Evolutionary conservation across 2,888 invertebrate species (phyloP), one percentile per base, ranked within the genome.

Genomic region (Cerceris rybyensis): DNA sequence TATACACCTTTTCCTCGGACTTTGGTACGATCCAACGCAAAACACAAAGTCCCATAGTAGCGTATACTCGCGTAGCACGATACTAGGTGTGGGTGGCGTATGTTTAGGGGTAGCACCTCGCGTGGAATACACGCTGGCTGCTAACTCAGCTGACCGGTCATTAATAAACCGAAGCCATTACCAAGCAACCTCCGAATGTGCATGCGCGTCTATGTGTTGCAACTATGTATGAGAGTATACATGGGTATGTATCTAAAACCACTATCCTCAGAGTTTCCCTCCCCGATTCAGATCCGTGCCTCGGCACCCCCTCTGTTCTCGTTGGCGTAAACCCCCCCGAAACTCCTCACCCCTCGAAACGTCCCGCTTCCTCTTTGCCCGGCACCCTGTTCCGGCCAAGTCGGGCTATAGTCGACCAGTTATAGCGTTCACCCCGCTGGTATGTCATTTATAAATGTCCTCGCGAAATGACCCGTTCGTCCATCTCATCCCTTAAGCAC

Each of bases 401-500:
- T 85, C 83, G 71, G 73, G 70, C 73, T 73, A 71, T 82, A 83
- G 86, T 83, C 69, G 83, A 87, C 74, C 86, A 85, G 88, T 90
- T 90, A 90, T 90, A 90, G 87, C 83, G 85, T 87, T 86, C 84
- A 85, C 84, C 81, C 83, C 81, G 81, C 82, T 85, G 88, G 87
- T 90, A 87, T 88, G 91, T 92, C 91, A 92, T 92, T 92, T 91
- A 92, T 92, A 91, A 91, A 91, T 89, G 91, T 91, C 91, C 88
- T 83, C 87, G 86, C 88, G 90, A 90, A 92, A 92, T 90, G 89
- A 91, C 91, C 91, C 91, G 89, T 91, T 89, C 90, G 91, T 92
- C 91, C 90, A 88, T 90, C 90, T 91, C 91, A 88, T 89, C 89
- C 91, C 88, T 88, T 89, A 90, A 91, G 88, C 90, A 84, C 87